Conservation (phyloP, 2,888 invertebrate genomes). For the Linnaemya tessellans region DNA sequence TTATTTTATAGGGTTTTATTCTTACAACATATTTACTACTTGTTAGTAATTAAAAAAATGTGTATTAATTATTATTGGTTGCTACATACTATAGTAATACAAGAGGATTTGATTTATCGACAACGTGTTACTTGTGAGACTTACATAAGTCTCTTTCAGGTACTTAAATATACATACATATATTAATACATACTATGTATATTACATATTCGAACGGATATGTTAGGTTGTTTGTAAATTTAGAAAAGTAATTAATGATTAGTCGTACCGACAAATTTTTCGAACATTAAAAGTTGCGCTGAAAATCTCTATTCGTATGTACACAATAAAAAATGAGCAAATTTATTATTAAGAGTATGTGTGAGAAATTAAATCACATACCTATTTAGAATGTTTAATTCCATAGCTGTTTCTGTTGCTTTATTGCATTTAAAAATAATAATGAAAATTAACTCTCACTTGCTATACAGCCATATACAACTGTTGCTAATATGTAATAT, state of each 20-base stretch:
- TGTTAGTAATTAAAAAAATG: no score
- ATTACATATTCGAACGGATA: no score
- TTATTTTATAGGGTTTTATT: no score
- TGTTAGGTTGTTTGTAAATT: conserved; percentile 25
- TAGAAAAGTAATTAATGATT: not conserved
- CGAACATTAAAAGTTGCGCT: not conserved
- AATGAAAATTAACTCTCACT: conserved; percentile 63
- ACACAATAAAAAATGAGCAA: not conserved
- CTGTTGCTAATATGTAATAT: not conserved
- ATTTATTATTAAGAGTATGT: not conserved
- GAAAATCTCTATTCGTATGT: no score
- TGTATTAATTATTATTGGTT: conserved; percentile 33
- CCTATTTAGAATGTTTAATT: conserved; percentile 20
- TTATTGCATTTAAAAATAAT: not conserved
- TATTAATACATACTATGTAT: not conserved
- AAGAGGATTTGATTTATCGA: conserved; percentile 50
- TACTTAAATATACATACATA: conserved; percentile 23
- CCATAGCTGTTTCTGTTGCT: conserved; percentile 13
- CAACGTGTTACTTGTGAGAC: not conserved
- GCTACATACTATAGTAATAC: not conserved
- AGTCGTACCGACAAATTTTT: not conserved
- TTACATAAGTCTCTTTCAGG: conserved; percentile 54
- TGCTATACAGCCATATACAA: conserved; percentile 50
- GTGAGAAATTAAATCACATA: not conserved
- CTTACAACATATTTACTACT: no score